Percentiles rank a stretch among this genome's conserved stretches.
Evolutionary conservation across 92 coral and sea anemone species (phyloP).

Genomic region (Umimayanthus chanpuru): DNA sequence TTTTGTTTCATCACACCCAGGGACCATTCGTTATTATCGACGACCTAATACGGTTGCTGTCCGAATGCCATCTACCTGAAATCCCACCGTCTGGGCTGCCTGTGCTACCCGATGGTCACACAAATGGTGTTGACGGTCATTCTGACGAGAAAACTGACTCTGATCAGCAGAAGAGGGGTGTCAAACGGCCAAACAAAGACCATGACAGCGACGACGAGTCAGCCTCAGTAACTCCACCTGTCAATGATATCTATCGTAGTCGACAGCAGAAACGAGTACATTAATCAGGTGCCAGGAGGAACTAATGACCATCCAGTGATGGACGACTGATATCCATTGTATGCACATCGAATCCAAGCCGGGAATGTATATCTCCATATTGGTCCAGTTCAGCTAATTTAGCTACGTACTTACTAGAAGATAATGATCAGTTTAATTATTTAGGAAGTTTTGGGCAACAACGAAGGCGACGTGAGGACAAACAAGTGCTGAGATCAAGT

Average conservation of each 20-base stretch:
- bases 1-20: slow-evolving; percentile 31
- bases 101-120: slow-evolving; percentile 58
- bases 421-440: not conserved
- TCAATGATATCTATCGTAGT: slow-evolving; percentile 91
- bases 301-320: not conserved
- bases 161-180: slow-evolving; percentile 83
- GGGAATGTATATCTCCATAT: not conserved
- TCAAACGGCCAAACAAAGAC: slow-evolving; percentile 82
- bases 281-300: not conserved
- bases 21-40: slow-evolving; percentile 98
- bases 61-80: slow-evolving; percentile 78
- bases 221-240: slow-evolving; percentile 83
- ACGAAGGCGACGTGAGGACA: no score
- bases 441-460: no score
- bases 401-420: not conserved
- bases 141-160: slow-evolving; percentile 71
- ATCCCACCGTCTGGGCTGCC: slow-evolving; percentile 54
- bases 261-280: slow-evolving; percentile 96
- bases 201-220: slow-evolving; percentile 96
- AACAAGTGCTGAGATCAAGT: no score
- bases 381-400: not conserved
- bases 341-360: not conserved
- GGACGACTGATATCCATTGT: not conserved
- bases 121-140: slow-evolving; percentile 71
- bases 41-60: slow-evolving; percentile 76